Conservation (phyloP, 64 coral and sea anemone genomes). For the Actinia tenebrosa region DNA sequence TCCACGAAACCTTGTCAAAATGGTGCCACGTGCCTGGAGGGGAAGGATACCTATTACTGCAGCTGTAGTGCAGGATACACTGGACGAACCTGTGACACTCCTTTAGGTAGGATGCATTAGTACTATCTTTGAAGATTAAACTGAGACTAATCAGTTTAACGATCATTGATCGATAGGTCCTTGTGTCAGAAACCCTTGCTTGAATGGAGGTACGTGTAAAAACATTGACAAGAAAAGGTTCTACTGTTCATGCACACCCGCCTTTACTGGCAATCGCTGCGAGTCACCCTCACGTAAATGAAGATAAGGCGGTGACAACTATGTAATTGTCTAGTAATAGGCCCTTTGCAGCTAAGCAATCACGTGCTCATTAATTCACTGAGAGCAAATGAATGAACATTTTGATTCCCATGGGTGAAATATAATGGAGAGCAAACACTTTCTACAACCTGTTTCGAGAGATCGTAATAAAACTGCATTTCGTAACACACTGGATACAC, state of each 20-base stretch:
- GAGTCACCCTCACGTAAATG: background rate
- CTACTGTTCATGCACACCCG: background rate
- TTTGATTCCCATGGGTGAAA: too few species aligned
- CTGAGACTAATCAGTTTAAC: too few species aligned
- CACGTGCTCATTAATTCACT: too few species aligned
- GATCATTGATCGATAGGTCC: background rate
- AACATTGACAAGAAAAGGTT: background rate
- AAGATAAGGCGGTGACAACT: background rate
- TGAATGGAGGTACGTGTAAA: background rate
- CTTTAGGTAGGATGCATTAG: background rate
- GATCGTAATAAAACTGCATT: too few species aligned
- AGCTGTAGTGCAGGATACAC: constrained; percentile 23
- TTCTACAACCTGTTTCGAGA: too few species aligned
- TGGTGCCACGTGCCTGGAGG: constrained; percentile 54
- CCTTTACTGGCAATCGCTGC: background rate
- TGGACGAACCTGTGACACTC: constrained; percentile 46
- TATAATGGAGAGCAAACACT: too few species aligned
- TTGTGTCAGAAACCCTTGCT: background rate
- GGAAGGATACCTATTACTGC: constrained; percentile 55
- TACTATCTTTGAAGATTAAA: too few species aligned
- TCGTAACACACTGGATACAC: too few species aligned
- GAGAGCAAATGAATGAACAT: too few species aligned
- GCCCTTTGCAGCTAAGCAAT: too few species aligned
- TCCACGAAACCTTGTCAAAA: constrained; percentile 43
- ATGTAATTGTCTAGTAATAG: too few species aligned